A percentile compares a stretch with the other conserved stretches of the same genome.
Evolutionary conservation across 2,888 invertebrate species (phyloP).

Genomic region (Rhaphigaster nebulosa): DNA sequence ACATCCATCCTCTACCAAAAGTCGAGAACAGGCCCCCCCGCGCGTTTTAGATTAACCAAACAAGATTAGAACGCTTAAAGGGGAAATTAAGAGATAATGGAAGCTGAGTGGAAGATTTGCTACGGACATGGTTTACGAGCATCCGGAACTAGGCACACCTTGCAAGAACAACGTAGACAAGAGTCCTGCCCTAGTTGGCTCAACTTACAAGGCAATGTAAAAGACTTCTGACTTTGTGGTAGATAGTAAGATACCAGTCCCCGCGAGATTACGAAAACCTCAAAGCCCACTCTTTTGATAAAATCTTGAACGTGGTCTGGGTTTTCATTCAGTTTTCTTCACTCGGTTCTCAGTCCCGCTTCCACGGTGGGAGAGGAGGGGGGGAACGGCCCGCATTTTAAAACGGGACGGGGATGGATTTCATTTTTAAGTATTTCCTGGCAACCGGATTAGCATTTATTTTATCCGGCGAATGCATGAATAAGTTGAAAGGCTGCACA

Average conservation of each 20-base stretch:
- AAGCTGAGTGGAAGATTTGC: constrained; percentile 13
- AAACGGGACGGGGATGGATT: constrained; percentile 15
- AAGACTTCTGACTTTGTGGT: neutral
- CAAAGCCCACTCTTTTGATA: constrained; percentile 57
- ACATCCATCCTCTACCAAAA: neutral
- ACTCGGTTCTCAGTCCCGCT: constrained; percentile 31
- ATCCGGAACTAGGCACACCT: neutral
- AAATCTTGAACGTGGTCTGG: constrained; percentile 57
- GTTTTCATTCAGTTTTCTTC: constrained; percentile 58
- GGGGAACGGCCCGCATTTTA: neutral
- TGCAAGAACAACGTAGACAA: neutral
- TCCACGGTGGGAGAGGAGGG: neutral
- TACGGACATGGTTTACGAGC: constrained; percentile 22
- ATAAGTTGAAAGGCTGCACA: neutral
- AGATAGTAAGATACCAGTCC: constrained; percentile 26
- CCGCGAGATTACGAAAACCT: constrained; percentile 55
- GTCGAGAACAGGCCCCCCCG: neutral
- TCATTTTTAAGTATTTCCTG: constrained; percentile 19
- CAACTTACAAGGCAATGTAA: constrained; percentile 42
- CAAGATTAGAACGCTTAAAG: neutral
- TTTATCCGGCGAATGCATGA: constrained; percentile 2
- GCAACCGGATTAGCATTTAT: constrained; percentile 23
- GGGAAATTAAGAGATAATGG: constrained; percentile 30
- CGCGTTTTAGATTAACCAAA: constrained; percentile 28
- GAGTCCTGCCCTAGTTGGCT: constrained; percentile 38